A percentile compares a stretch with the other conserved stretches of the same genome.
These are phyloP conservation scores for Brienomyrus brachyistius DNA, from an alignment of 2,113 vertebrate genomes.

Conservation along the genomic window DNA sequence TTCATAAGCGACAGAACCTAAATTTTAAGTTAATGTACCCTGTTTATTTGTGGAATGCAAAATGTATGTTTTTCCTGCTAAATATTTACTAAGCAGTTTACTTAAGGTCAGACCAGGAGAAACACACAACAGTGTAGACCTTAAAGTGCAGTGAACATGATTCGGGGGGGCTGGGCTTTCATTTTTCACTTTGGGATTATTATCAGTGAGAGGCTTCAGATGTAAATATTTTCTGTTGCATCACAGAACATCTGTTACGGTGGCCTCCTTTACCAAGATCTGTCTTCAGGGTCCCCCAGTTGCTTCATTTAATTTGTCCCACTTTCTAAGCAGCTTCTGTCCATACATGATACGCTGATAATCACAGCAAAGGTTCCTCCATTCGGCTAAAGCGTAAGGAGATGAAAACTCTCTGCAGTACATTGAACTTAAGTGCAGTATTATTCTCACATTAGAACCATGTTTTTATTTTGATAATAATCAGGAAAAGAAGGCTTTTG, in stretches of 20 bases:
- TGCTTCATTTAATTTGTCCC: slow-evolving; percentile 20
- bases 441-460: neutral
- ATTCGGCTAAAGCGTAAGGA: neutral
- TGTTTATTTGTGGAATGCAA: neutral
- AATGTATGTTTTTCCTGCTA: neutral
- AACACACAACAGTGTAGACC: neutral
- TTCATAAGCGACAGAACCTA: neutral
- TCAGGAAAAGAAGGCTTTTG: neutral
- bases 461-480: neutral
- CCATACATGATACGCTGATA: neutral
- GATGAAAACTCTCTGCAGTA: slow-evolving; percentile 6
- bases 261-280: slow-evolving; percentile 9
- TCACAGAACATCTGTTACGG: slow-evolving; percentile 17
- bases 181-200: neutral
- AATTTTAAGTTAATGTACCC: neutral
- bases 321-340: slow-evolving; percentile 11
- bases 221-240: slow-evolving; percentile 11
- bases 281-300: slow-evolving; percentile 20
- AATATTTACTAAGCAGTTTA: neutral
- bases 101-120: neutral
- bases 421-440: neutral
- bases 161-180: neutral
- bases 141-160: neutral
- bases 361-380: neutral
- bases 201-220: neutral